phyloP scores from a whole-genome alignment of 1,140 invertebrate species.

The Calephelis virginiensis region DNA sequence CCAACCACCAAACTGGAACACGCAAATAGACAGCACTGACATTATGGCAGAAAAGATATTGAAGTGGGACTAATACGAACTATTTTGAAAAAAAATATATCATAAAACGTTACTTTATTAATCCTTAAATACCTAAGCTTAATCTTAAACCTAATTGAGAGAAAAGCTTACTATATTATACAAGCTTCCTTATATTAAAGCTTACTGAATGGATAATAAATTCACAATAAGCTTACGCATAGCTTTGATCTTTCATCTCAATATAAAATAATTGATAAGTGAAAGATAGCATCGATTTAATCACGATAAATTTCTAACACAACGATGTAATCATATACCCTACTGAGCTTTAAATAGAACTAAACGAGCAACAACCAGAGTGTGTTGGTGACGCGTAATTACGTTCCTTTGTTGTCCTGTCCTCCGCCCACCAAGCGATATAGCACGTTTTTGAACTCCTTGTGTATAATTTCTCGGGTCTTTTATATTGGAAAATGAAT shows the following conservation, averaged over 20 bases:
- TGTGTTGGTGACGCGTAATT: slow-evolving; percentile 57
- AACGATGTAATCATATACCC: slow-evolving; percentile 3
- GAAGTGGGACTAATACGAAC: too few relatives aligned
- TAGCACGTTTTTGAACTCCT: slow-evolving; percentile 20
- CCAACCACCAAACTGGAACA: too few relatives aligned
- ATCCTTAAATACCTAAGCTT: too few relatives aligned
- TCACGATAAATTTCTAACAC: slow-evolving; percentile 1
- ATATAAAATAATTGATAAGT: not conserved
- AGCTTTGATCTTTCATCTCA: not conserved
- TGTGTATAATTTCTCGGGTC: slow-evolving; percentile 7
- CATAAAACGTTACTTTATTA: too few relatives aligned
- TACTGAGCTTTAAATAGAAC: slow-evolving; percentile 15
- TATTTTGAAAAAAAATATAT: too few relatives aligned
- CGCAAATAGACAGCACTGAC: too few relatives aligned
- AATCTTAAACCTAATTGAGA: too few relatives aligned
- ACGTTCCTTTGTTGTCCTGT: slow-evolving; percentile 51
- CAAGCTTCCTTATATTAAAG: too few relatives aligned
- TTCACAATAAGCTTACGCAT: too few relatives aligned
- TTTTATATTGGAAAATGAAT: slow-evolving; percentile 8
- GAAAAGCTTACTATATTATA: too few relatives aligned
- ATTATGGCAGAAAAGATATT: too few relatives aligned
- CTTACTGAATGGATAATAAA: too few relatives aligned
- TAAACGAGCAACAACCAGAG: slow-evolving; percentile 35
- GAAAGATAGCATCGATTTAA: not conserved
- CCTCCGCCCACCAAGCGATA: slow-evolving; percentile 23